Conservation (phyloP, 2,113 vertebrate genomes). For the Haplochromis burtoni region DNA sequence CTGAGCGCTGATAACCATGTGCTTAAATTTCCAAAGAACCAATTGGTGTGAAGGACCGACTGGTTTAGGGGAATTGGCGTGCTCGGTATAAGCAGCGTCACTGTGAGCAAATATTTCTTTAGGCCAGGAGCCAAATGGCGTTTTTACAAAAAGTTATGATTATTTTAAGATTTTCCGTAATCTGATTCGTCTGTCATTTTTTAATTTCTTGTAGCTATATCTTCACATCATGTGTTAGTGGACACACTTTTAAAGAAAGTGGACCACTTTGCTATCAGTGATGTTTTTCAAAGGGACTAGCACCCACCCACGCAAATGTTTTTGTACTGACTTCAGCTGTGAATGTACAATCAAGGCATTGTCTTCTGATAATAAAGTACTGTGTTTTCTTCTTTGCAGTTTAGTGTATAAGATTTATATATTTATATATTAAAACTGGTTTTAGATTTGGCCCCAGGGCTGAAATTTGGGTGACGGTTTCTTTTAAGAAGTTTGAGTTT, state of each 20-base stretch:
- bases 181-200: not conserved
- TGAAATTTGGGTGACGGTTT: not conserved
- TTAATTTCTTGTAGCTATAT: not conserved
- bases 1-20: not conserved
- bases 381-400: not conserved
- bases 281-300: not conserved
- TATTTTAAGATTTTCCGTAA: not conserved
- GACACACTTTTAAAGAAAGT: not conserved
- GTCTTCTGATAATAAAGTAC: slow-evolving; percentile 20
- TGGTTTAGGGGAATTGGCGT: not conserved
- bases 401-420: not conserved
- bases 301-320: not conserved
- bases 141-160: not conserved
- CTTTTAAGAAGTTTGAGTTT: not conserved
- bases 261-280: not conserved
- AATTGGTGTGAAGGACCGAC: too few species aligned
- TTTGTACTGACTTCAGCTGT: slow-evolving; percentile 35
- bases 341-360: slow-evolving; percentile 12
- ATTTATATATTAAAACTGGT: not conserved
- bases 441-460: not conserved
- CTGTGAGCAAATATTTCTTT: not conserved
- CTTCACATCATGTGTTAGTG: not conserved
- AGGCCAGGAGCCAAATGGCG: not conserved
- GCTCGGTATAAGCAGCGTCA: not conserved
- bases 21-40: not conserved